Evolutionary conservation across 2,888 invertebrate genomes (phyloP).

Genomic region (Xylota sylvarum): DNA sequence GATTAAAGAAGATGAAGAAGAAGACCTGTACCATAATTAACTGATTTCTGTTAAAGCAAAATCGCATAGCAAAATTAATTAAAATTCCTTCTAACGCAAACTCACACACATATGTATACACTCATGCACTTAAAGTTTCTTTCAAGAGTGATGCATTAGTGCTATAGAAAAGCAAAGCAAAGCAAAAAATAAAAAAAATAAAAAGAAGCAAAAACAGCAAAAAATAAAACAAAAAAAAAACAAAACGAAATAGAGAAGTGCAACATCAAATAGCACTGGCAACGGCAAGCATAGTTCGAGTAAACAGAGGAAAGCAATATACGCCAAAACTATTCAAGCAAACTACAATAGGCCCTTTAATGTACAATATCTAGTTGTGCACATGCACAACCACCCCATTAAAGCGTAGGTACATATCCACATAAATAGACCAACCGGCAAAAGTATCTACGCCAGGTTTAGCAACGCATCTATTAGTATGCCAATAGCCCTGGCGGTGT

Average conservation of each 20-base stretch:
- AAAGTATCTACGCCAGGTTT: slow-evolving; percentile 77
- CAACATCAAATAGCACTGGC: slow-evolving; percentile 55
- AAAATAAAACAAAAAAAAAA: slow-evolving; percentile 3
- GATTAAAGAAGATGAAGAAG: slow-evolving; percentile 32
- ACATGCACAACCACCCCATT: slow-evolving; percentile 75
- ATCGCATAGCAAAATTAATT: slow-evolving; percentile 71
- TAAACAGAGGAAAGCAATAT: slow-evolving; percentile 69
- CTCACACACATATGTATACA: slow-evolving; percentile 24
- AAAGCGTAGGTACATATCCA: slow-evolving; percentile 72
- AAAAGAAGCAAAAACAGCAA: neutral
- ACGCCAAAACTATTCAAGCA: slow-evolving; percentile 74
- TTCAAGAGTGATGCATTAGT: slow-evolving; percentile 69
- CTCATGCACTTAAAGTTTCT: slow-evolving; percentile 45
- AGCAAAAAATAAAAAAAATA: slow-evolving; percentile 16
- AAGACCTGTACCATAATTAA: slow-evolving; percentile 48
- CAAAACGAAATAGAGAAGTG: slow-evolving; percentile 6
- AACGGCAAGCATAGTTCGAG: slow-evolving; percentile 63
- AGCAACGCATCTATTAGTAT: slow-evolving; percentile 77
- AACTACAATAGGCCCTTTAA: slow-evolving; percentile 77
- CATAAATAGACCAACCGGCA: slow-evolving; percentile 77
- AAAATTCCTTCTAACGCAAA: slow-evolving; percentile 72
- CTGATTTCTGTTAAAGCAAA: slow-evolving; percentile 66
- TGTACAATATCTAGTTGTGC: slow-evolving; percentile 73
- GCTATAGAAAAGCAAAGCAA: slow-evolving; percentile 49
- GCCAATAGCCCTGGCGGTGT: slow-evolving; percentile 72